Conservation (phyloP, 1,140 invertebrate genomes). For the Zaprionus ornatus region DNA sequence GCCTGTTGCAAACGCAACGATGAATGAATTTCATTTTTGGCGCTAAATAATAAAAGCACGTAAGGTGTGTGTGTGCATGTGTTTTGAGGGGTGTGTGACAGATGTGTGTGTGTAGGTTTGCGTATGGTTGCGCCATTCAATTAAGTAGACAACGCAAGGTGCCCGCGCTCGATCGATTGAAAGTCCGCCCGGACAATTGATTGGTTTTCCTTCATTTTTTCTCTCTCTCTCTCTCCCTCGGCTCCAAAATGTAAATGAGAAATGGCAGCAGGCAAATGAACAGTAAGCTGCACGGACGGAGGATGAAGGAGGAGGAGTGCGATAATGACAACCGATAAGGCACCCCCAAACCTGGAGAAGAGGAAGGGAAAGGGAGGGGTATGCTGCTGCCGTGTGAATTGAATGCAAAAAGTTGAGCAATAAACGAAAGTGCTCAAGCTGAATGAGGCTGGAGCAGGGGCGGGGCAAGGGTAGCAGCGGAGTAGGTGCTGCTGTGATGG, state of each 20-base stretch:
- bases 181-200: conserved; percentile 56
- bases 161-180: conserved; percentile 14
- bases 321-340: conserved; percentile 6
- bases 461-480: not conserved
- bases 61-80: not conserved
- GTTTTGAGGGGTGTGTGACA: not conserved
- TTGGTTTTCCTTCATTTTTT: conserved; percentile 45
- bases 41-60: conserved; percentile 72
- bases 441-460: not conserved
- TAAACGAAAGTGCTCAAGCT: not conserved
- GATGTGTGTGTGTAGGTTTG: conserved; percentile 27
- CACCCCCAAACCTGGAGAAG: not conserved
- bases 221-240: not conserved
- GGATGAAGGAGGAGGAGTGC: not conserved
- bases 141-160: conserved; percentile 36
- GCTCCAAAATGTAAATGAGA: conserved; percentile 18
- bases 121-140: conserved; percentile 52
- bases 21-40: conserved; percentile 66
- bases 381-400: conserved; percentile 12
- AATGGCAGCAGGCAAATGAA: conserved; percentile 6
- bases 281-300: not conserved
- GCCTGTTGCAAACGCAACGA: conserved; percentile 23
- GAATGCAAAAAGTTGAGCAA: conserved; percentile 30
- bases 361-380: not conserved
- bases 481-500: not conserved